phyloP scores from a whole-genome alignment of 2,113 vertebrate species.

The Pangasianodon gigas region DNA sequence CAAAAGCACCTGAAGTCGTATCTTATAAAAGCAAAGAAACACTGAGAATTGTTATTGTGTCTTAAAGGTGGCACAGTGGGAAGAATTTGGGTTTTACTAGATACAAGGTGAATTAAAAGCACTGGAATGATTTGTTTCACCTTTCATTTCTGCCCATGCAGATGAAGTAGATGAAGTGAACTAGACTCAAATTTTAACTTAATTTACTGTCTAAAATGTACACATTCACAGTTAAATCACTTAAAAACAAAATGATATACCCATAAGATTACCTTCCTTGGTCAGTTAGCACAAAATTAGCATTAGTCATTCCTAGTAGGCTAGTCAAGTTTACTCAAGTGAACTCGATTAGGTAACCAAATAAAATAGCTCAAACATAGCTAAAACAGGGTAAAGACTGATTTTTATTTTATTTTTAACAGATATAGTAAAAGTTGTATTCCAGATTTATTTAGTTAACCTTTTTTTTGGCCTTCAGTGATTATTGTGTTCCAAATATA shows the following conservation, averaged over 20 bases:
- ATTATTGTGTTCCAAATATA: neutral
- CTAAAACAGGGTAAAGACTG: neutral
- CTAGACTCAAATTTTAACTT: no score
- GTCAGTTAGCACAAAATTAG: neutral
- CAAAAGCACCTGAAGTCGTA: neutral
- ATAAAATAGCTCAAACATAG: neutral
- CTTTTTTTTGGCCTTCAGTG: neutral
- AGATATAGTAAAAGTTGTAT: no score
- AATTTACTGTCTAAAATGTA: no score
- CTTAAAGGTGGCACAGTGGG: neutral
- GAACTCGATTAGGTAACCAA: no score
- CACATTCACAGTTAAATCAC: neutral
- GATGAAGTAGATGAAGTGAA: neutral
- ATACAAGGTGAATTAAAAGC: neutral
- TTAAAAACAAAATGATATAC: neutral
- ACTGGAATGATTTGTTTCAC: neutral
- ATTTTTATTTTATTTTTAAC: neutral
- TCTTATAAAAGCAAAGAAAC: neutral
- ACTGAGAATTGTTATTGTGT: neutral
- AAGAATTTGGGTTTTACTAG: neutral
- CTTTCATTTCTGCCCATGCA: neutral
- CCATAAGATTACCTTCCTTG: neutral
- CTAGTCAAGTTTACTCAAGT: neutral
- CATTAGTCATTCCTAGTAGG: neutral
- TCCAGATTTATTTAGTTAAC: neutral